phyloP scores from a whole-genome alignment of 1,140 invertebrate genomes.

The Zaprionus tsacasi region DNA sequence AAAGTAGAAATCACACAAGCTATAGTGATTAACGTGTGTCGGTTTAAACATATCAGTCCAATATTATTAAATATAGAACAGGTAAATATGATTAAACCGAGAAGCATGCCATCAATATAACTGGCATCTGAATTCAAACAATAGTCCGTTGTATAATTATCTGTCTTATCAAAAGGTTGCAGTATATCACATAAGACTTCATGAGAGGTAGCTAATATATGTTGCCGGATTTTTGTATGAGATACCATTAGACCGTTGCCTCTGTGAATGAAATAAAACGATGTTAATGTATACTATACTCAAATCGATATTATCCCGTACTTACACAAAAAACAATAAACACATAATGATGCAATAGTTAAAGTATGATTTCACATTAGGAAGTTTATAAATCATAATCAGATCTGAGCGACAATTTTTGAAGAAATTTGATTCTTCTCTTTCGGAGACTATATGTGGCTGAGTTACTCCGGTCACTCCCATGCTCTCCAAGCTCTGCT shows the following conservation, averaged over 20 bases:
- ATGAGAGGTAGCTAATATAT: neutral
- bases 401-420: slow-evolving; percentile 11
- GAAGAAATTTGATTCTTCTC: neutral
- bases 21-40: neutral
- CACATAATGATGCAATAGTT: neutral
- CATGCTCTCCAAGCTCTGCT: neutral
- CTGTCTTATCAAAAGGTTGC: neutral
- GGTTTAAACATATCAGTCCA: neutral
- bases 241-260: neutral
- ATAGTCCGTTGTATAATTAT: neutral
- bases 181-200: neutral
- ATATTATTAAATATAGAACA: neutral
- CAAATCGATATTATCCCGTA: neutral
- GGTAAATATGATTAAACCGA: neutral
- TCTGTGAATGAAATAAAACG: neutral
- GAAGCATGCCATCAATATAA: neutral
- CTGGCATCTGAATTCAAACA: neutral
- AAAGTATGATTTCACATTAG: neutral
- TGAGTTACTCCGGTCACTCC: slow-evolving; percentile 17
- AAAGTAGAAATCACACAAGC: neutral
- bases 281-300: neutral
- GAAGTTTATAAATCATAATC: neutral
- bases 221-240: neutral
- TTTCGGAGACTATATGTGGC: neutral
- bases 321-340: neutral